Base-by-base conservation (phyloP, 2,888 invertebrate species). In the Hyposoter didymator region DNA sequence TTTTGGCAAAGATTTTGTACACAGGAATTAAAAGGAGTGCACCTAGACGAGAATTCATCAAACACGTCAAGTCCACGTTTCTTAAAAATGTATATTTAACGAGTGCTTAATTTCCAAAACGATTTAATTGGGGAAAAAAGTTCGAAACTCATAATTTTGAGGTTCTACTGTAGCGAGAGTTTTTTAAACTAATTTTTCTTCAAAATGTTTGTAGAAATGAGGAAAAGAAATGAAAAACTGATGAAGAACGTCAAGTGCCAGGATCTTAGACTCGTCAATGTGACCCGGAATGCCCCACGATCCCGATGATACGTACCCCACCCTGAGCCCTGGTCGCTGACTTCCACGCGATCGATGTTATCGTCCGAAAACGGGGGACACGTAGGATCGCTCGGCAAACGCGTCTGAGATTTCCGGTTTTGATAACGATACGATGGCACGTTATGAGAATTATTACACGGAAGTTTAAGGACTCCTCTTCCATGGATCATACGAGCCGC, bases 261-360 rank as follows among this genome's bases (percentile, higher is more conserved):
- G n/a, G 17, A 47, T 28, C 49, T 32, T 35, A n/a, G n/a, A 35
- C 17, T 17, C n/a, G 4, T 35, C 7, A n/a, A 39, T 32, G 14
- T 43, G n/a, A 14, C 52, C 43, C 10, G 22, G 2, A 62, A 74
- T 4, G 62, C 59, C 43, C 39, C 22, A 43, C 32, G 1, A 19
- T n/a, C 19, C 4, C 1, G 28, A 14, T 8, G 28, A 14, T 52
- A 28, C 39, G n/a, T 14, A 14, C 17, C 35, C 35, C 12, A 35
- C 70, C 82, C 82, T 28, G 43, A 70, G 66, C 62, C 32, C 49
- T 47, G 45, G 52, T 73, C 67, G 59, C 55, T 72, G 62, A 70
- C 55, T 75, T 78, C 43, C 62, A 59, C 70, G 67, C 80, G 82
- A 84, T 84, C 72, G 86, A 87, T 87, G 84, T 75, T 74, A 82